Evolutionary conservation across 2,113 vertebrate species (phyloP), one percentile per base, ranked within the genome.

Genomic region (Ophthalmolycus amberensis): DNA sequence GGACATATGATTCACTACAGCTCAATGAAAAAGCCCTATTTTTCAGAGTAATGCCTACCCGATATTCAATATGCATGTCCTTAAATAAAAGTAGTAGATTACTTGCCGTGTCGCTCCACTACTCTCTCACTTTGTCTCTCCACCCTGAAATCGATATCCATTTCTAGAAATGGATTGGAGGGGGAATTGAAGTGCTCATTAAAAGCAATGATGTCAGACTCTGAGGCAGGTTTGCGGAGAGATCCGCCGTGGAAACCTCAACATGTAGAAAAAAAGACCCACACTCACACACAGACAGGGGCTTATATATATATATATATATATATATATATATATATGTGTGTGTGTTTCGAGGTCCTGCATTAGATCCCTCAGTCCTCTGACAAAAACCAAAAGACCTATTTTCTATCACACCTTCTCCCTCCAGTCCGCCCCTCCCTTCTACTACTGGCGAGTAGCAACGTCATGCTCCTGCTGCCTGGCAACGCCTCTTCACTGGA

Each of bases 401-500:
- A 74, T 40, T 40, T n/a, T 64, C 34, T 37, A 22, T 64, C 44
- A 75, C 6, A 79, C 58, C 18, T 22, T 62, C 18, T 38, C 48
- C 32, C 50, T 22, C 27, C 48, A 44, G 63, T 44, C 70, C 7
- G 9, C 78, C 76, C 75, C 84, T 78, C 74, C 38, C 56, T 48
- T 48, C 71, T 74, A 64, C 76, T 52, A 62, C 69, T 67, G 58
- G 42, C 6, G 59, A 50, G 40, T 73, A 82, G 56, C 78, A 60
- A 79, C 87, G 75, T 90, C 87, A 88, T 42, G 74, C 86, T 80
- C 48, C 85, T 75, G 91, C 92, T 93, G 92, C 91, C 90, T 93
- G 93, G 91, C 91, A 93, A 94, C 90, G 58, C 85, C 86, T 91
- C 89, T 86, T 89, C 83, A 91, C 90, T 83, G 84, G 83, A 90